Evolutionary conservation across 35 echinoderm and acorn worm genomes (phyloP).

Genomic region (Amphiura filiformis): DNA sequence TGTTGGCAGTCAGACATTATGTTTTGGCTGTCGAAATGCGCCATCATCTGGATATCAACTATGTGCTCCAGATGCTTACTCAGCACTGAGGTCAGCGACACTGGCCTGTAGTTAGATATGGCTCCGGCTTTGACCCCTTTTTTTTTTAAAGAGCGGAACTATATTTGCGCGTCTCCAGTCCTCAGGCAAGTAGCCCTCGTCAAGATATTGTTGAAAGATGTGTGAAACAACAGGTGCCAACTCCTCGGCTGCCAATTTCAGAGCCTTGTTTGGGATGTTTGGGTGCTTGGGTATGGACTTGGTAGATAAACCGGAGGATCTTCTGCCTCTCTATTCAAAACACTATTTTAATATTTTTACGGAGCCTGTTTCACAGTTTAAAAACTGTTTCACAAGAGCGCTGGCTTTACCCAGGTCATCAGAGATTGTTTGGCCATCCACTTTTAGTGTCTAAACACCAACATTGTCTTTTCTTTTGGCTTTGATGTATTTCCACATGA

Average conservation of each 20-base stretch:
- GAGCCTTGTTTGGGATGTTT: neutral
- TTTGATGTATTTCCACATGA: too few relatives aligned
- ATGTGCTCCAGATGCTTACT: neutral
- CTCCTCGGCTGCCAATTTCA: constrained; percentile 4
- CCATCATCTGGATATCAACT: neutral
- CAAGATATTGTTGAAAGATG: neutral
- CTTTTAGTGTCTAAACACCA: too few relatives aligned
- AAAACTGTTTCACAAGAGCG: too few relatives aligned
- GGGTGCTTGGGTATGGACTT: too few relatives aligned
- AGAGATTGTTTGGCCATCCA: too few relatives aligned
- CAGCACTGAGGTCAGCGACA: neutral
- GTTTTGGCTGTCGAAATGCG: neutral
- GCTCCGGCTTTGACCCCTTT: constrained; percentile 1
- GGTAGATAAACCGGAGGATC: too few relatives aligned
- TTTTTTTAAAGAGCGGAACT: constrained; percentile 4
- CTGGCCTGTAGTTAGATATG: neutral
- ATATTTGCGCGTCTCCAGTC: neutral
- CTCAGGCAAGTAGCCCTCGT: neutral
- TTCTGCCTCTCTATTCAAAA: too few relatives aligned
- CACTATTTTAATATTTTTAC: too few relatives aligned
- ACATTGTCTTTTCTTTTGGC: too few relatives aligned
- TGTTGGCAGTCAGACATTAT: neutral
- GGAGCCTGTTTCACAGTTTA: too few relatives aligned
- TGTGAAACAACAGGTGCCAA: neutral
- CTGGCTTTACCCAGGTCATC: too few relatives aligned